Percentiles rank a stretch among this genome's conserved stretches.
phyloP scores from a whole-genome alignment of 1,140 invertebrate genomes.

The Drosophila biarmipes region DNA sequence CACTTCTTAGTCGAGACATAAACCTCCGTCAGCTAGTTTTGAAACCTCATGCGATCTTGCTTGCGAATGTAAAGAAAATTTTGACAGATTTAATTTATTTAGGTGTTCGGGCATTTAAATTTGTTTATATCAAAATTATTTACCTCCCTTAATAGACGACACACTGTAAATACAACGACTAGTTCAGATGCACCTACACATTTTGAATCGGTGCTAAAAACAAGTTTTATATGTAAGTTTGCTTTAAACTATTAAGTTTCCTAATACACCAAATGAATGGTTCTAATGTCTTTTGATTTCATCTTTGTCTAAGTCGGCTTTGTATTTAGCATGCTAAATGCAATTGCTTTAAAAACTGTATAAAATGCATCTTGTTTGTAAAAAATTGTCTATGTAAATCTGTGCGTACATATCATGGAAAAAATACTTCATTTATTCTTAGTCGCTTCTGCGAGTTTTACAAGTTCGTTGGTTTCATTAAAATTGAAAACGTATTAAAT shows the following conservation, averaged over 20 bases:
- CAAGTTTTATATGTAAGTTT: background rate
- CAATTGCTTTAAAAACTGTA: constrained; percentile 15
- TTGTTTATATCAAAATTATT: background rate
- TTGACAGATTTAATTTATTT: no score
- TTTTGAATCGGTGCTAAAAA: background rate
- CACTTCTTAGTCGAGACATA: constrained; percentile 8
- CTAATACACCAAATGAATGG: background rate
- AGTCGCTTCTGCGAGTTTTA: constrained; percentile 10
- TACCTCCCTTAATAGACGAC: no score
- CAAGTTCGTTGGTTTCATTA: constrained; percentile 27
- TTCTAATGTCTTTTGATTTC: no score
- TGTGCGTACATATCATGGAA: constrained; percentile 14
- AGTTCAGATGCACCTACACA: no score
- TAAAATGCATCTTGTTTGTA: constrained; percentile 25
- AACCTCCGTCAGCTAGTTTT: constrained; percentile 26
- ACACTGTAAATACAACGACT: no score
- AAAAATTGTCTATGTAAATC: constrained; percentile 19
- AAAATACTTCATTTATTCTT: constrained; percentile 2
- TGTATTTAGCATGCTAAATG: background rate
- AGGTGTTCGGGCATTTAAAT: background rate
- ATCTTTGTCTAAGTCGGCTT: no score
- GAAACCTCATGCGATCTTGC: constrained; percentile 43
- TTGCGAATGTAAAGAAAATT: background rate
- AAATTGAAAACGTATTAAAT: background rate
- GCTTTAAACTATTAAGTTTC: background rate